Percentiles rank a stretch among this genome's conserved stretches.
Conservation (phyloP, 2,113 vertebrate genomes). For the Erythrocercus mccallii region DNA sequence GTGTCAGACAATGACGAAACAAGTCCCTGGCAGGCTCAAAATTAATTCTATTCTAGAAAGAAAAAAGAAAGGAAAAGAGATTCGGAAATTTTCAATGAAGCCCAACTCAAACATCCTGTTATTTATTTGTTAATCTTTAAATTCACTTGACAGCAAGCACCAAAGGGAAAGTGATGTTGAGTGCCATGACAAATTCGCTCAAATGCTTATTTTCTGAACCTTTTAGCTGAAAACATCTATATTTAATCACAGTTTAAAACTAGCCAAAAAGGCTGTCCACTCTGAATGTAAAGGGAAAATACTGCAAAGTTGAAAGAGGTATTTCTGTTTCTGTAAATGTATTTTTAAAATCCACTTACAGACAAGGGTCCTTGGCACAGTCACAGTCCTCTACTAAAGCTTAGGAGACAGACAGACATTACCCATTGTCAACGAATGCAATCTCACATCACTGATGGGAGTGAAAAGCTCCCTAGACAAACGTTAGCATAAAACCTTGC, state of each 20-base stretch:
- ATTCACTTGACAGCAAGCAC: constrained; percentile 22
- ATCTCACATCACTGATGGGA: constrained; percentile 29
- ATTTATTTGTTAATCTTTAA: constrained; percentile 50
- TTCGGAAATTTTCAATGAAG: neutral
- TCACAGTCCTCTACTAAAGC: constrained; percentile 25
- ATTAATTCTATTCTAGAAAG: neutral
- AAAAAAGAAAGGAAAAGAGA: constrained; percentile 20
- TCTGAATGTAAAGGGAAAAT: neutral
- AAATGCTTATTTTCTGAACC: constrained; percentile 16
- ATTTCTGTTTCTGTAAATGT: constrained; percentile 44
- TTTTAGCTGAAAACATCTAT: constrained; percentile 23
- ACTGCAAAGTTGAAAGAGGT: neutral
- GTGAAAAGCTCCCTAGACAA: constrained; percentile 53
- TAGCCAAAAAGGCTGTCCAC: constrained; percentile 19
- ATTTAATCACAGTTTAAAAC: constrained; percentile 18
- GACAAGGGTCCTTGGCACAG: constrained; percentile 32
- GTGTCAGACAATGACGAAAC: neutral
- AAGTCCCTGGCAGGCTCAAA: neutral
- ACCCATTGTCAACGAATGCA: constrained; percentile 30
- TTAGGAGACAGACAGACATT: constrained; percentile 48
- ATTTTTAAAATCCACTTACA: constrained; percentile 29
- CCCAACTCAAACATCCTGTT: constrained; percentile 2
- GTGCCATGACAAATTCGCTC: constrained; percentile 11
- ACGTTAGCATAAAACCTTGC: constrained; percentile 31
- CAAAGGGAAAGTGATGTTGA: constrained; percentile 8